phyloP scores from a whole-genome alignment of 2,113 vertebrate species.

The Psilopogon haemacephalus region DNA sequence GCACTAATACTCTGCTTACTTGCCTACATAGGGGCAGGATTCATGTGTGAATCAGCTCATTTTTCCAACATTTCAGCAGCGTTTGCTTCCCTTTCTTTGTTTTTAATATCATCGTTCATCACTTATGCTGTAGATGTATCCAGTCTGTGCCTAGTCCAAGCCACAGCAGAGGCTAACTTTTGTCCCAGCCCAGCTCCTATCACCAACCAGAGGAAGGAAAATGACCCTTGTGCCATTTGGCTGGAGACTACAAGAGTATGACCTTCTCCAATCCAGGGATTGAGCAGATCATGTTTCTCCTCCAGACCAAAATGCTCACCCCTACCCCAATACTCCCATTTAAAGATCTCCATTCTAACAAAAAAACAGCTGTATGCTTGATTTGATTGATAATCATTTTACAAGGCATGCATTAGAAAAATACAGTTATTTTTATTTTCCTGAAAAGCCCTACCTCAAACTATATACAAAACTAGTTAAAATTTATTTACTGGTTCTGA shows the following conservation, averaged over 20 bases:
- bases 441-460: too few relatives aligned
- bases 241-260: neutral
- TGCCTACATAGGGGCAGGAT: neutral
- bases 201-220: neutral
- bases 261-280: neutral
- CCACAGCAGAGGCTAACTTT: neutral
- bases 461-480: too few relatives aligned
- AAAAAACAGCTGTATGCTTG: constrained; percentile 7
- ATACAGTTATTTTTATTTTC: too few relatives aligned
- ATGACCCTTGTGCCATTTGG: neutral
- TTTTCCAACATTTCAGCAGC: neutral
- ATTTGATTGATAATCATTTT: too few relatives aligned
- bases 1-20: neutral
- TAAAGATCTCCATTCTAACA: constrained; percentile 5
- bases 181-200: neutral
- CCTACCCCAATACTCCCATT: neutral
- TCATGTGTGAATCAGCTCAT: neutral
- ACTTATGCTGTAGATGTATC: neutral
- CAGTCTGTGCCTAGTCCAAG: too few relatives aligned
- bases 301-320: neutral
- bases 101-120: neutral
- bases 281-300: neutral
- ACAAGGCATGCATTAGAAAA: too few relatives aligned
- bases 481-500: too few relatives aligned
- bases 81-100: neutral